Conservation (phyloP, 2,113 vertebrate genomes). For the Sardina pilchardus region DNA sequence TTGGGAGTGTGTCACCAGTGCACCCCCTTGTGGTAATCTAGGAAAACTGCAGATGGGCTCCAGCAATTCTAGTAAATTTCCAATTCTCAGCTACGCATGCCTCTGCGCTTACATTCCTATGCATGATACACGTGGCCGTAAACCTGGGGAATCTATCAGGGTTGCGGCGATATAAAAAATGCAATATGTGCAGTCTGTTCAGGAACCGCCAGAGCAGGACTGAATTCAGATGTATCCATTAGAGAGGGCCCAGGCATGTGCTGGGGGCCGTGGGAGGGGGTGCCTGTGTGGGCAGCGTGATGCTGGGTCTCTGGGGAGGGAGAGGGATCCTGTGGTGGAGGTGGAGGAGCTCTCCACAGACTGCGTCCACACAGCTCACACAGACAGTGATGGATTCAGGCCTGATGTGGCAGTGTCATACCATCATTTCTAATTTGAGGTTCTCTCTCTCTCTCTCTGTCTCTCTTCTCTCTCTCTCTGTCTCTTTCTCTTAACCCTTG, state of each 20-base stretch:
- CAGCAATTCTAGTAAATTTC: background rate
- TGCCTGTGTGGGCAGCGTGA: constrained; percentile 26
- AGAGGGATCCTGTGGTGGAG: constrained; percentile 38
- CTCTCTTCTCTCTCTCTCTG: background rate
- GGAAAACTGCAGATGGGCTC: background rate
- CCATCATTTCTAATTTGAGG: constrained; percentile 54
- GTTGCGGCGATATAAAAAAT: background rate
- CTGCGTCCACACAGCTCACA: constrained; percentile 29
- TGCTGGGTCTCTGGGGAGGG: constrained; percentile 36
- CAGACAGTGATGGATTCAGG: constrained; percentile 52
- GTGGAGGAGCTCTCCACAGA: constrained; percentile 31
- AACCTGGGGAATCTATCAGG: background rate
- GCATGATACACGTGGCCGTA: background rate
- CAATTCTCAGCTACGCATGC: background rate
- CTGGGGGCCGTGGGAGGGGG: background rate
- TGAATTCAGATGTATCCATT: background rate
- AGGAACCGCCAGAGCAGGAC: background rate
- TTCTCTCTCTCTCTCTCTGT: constrained; percentile 28
- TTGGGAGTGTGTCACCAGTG: background rate
- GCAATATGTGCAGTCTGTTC: background rate
- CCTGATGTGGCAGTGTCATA: constrained; percentile 47
- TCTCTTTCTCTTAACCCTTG: background rate
- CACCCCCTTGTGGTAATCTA: background rate
- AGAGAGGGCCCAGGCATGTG: constrained; percentile 25
- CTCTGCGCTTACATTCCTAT: background rate